A percentile compares a stretch with the other conserved stretches of the same genome.
phyloP scores from a whole-genome alignment of 2,797 vertebrate genomes.

The Crocidura indochinensis region DNA sequence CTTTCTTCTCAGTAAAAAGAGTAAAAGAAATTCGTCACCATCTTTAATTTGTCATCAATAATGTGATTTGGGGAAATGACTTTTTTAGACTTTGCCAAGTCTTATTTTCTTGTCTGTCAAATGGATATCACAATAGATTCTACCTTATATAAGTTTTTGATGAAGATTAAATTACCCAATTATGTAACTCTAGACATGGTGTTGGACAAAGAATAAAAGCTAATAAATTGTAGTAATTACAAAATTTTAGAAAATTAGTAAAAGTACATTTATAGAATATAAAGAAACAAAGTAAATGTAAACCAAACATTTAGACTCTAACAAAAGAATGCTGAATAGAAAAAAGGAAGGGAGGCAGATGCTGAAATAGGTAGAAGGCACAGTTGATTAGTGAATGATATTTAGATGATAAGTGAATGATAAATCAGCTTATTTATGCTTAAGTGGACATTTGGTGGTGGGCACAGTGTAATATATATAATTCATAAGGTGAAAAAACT shows the following conservation, averaged over 20 bases:
- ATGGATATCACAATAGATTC: background rate
- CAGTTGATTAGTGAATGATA: background rate
- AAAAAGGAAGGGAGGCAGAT: background rate
- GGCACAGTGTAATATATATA: background rate
- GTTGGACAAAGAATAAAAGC: background rate
- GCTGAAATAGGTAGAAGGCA: background rate
- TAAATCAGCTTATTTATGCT: too few species aligned
- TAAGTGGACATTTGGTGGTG: background rate
- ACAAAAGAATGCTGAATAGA: background rate
- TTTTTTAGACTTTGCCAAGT: conserved; percentile 29
- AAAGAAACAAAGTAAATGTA: background rate
- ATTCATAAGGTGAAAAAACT: background rate
- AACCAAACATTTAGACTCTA: background rate
- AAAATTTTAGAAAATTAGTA: too few species aligned
- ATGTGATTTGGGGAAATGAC: background rate
- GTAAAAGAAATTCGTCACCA: background rate
- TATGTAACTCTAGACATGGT: background rate
- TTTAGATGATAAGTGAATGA: too few species aligned
- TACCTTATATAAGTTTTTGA: background rate
- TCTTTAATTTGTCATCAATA: background rate
- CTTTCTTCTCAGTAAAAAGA: too few species aligned
- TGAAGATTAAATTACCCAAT: background rate
- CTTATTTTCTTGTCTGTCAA: background rate
- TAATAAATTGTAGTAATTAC: too few species aligned
- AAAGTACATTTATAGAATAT: background rate